Evolutionary conservation across 2,797 vertebrate species (phyloP).

Genomic region (Crocidura indochinensis): DNA sequence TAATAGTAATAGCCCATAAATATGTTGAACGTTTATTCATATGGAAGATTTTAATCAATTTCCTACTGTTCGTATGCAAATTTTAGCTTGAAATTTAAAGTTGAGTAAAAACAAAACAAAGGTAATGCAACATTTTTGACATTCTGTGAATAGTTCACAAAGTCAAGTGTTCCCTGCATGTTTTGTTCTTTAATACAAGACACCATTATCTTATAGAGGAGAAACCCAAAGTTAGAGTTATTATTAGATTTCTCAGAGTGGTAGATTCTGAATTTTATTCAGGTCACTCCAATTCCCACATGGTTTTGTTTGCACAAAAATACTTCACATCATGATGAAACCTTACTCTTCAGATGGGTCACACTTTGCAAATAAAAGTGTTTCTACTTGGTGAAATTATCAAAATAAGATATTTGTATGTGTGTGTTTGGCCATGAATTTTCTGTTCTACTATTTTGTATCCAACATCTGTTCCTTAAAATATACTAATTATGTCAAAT

Average conservation of each 20-base stretch:
- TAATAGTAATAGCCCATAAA: constrained; percentile 15
- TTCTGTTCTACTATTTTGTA: no score
- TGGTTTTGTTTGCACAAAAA: background rate
- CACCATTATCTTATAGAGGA: constrained; percentile 27
- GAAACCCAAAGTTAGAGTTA: background rate
- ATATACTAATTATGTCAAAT: no score
- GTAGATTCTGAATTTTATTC: background rate
- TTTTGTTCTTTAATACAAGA: background rate
- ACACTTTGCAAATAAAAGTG: constrained; percentile 2
- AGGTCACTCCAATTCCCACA: background rate
- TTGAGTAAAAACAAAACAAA: constrained; percentile 17
- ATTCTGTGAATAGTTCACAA: background rate
- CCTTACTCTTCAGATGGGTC: background rate
- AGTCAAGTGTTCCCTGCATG: background rate
- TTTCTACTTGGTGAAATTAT: background rate
- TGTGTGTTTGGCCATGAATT: no score
- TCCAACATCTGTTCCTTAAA: no score
- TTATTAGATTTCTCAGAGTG: constrained; percentile 1
- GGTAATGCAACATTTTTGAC: background rate
- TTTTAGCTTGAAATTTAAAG: constrained; percentile 2
- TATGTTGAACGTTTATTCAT: background rate
- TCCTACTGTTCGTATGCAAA: background rate
- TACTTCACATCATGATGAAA: background rate
- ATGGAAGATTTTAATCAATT: background rate
- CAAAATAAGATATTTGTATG: background rate